These are phyloP conservation scores for Mythimna vitellina DNA, from an alignment of 2,888 invertebrate species.

Conservation along the genomic window DNA sequence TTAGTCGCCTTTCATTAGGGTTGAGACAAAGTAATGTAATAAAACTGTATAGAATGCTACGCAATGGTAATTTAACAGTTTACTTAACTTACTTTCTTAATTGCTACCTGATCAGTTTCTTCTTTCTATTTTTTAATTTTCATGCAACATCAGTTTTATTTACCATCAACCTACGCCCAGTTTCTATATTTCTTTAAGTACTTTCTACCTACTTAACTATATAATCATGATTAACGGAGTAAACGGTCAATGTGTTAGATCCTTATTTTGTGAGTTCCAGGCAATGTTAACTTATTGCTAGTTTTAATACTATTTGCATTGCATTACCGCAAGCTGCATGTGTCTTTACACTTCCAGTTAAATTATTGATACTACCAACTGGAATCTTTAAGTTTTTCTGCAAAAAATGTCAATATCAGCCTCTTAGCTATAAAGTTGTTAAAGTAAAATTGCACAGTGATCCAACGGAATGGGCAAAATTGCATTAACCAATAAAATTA, in stretches of 20 bases:
- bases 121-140: too few species aligned
- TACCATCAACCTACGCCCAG: too few species aligned
- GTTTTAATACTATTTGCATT: constrained; percentile 62
- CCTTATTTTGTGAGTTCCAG: constrained; percentile 13
- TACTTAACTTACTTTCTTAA: constrained; percentile 12
- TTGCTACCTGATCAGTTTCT: constrained; percentile 23
- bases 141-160: too few species aligned
- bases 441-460: constrained; percentile 73
- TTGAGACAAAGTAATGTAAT: constrained; percentile 23
- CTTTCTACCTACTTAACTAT: constrained; percentile 3
- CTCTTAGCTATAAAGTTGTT: constrained; percentile 78
- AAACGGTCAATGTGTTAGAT: constrained; percentile 23
- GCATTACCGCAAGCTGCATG: constrained; percentile 59
- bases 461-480: constrained; percentile 51
- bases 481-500: constrained; percentile 85
- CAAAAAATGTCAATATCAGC: constrained; percentile 61
- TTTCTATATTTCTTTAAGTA: background rate
- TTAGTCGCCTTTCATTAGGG: constrained; percentile 27
- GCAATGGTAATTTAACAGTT: constrained; percentile 29
- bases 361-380: constrained; percentile 55
- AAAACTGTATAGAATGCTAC: constrained; percentile 16
- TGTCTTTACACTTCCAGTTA: constrained; percentile 58
- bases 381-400: constrained; percentile 52
- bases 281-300: constrained; percentile 20
- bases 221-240: constrained; percentile 32